Percentiles rank a stretch among this genome's conserved stretches.
Evolutionary conservation across 2,888 invertebrate genomes (phyloP).

Genomic region (Dorcus hopei): DNA sequence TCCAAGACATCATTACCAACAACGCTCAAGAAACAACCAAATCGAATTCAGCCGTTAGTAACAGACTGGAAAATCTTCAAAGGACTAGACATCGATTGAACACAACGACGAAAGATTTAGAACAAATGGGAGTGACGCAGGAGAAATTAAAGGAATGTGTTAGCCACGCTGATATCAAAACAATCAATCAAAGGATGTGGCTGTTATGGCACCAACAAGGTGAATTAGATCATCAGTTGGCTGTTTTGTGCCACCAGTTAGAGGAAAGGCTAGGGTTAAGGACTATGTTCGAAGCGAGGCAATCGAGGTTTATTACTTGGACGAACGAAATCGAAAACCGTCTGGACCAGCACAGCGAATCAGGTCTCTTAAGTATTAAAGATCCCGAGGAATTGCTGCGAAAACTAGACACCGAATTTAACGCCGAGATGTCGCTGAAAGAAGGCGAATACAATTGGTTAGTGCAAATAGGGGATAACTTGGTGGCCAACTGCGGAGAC

Average conservation of each 20-base stretch:
- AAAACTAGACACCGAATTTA: constrained; percentile 69
- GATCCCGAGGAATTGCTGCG: constrained; percentile 73
- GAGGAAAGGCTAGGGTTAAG: constrained; percentile 72
- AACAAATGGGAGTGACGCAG: constrained; percentile 69
- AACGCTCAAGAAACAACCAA: constrained; percentile 55
- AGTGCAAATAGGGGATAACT: constrained; percentile 61
- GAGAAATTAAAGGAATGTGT: constrained; percentile 83
- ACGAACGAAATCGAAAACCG: constrained; percentile 65
- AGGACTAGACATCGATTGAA: constrained; percentile 59
- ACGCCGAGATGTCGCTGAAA: constrained; percentile 72
- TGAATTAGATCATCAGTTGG: constrained; percentile 76
- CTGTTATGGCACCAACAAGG: constrained; percentile 76
- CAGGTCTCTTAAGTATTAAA: constrained; percentile 44
- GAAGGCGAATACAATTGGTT: constrained; percentile 79
- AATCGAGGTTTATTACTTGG: constrained; percentile 67
- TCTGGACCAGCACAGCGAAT: constrained; percentile 58
- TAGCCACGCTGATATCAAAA: constrained; percentile 79
- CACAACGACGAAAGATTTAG: constrained; percentile 61
- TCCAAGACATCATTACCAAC: constrained; percentile 59
- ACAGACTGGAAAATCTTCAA: constrained; percentile 62
- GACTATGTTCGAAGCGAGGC: constrained; percentile 66
- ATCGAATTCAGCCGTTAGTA: constrained; percentile 62
- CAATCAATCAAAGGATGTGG: constrained; percentile 74
- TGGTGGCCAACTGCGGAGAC: constrained; percentile 63
- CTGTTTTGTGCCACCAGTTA: constrained; percentile 66